Base-by-base conservation (phyloP, 2,888 invertebrate species). In the Thelaira solivaga region DNA sequence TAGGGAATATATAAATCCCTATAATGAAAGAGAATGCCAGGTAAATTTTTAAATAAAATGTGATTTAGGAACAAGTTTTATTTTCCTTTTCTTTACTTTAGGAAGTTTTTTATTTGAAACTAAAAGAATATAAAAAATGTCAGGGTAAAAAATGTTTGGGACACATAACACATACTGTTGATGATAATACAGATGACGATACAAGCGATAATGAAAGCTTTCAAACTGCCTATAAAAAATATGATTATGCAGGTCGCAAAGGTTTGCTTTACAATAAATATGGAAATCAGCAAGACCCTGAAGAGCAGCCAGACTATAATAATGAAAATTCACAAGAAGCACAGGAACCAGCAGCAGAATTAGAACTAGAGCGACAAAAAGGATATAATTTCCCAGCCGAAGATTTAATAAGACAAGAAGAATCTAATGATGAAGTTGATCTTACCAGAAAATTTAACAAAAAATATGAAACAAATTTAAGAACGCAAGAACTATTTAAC, bases 1-100 rank as follows among this genome's bases (percentile, higher is more conserved):
- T 39, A 90, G 95, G 0, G 91, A 92, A 82, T 94, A 93, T 88
- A 85, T 91, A 24, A 90, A 85, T 72, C 89, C 91, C 65, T 90
- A 90, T 39, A 92, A 92, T 0, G 90, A 90, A 78, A 91, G 92
- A 79, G 90, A 90, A 22, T 93, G 93, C 82, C 90, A 90, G 84
- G 83, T 89, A 20, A 90, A 89, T 55, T 45, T 20, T 6, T 16
- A 53, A 36, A 10, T 8, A 34, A 16, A 2, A 18, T 24, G 7
- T 11, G 6, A 18, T 24, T 6, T 22, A 13, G 16, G 16, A 31
- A 20, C 24, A 4, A 18, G 0, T 26, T 5, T 22, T 18, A 24
- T 29, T 49, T 71, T 11, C 6, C 24, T 4, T 53, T 39, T 11
- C 20, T 45, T 59, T 10, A 20, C 4, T 59, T 7, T 4, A 74